Conservation (phyloP, 2,113 vertebrate species). For the Marmota flaviventris region DNA sequence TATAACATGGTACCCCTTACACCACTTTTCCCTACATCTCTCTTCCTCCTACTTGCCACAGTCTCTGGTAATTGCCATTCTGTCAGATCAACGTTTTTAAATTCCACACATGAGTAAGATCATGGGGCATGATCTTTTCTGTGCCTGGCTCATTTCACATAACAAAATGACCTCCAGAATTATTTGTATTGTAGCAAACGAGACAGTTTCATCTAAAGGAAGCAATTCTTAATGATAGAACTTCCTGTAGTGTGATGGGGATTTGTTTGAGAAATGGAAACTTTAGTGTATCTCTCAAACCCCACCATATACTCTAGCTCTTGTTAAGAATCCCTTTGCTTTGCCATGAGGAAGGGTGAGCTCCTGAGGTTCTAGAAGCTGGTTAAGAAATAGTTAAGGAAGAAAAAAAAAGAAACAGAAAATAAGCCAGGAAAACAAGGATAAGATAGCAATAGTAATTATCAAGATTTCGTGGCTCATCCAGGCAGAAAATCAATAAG, state of each 20-base stretch:
- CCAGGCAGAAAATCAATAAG: slow-evolving; percentile 31
- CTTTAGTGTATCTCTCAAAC: neutral
- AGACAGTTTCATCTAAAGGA: neutral
- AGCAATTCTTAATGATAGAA: slow-evolving; percentile 46
- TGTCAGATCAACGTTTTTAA: neutral
- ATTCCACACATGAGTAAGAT: neutral
- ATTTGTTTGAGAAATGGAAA: neutral
- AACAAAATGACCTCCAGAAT: neutral
- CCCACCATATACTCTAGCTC: neutral
- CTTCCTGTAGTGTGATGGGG: neutral
- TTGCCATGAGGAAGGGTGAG: neutral
- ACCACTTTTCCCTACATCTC: neutral
- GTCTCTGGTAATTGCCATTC: neutral
- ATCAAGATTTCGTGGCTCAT: slow-evolving; percentile 21
- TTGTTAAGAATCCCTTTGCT: neutral
- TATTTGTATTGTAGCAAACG: neutral
- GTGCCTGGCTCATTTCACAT: neutral
- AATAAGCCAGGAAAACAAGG: neutral
- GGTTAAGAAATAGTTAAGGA: neutral
- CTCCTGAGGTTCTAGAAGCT: neutral
- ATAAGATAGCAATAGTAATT: neutral
- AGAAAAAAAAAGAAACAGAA: neutral
- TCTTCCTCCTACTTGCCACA: neutral
- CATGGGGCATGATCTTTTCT: neutral
- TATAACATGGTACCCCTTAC: neutral